Conservation (phyloP, 2,797 vertebrate genomes). For the Hippoglossus hippoglossus region DNA sequence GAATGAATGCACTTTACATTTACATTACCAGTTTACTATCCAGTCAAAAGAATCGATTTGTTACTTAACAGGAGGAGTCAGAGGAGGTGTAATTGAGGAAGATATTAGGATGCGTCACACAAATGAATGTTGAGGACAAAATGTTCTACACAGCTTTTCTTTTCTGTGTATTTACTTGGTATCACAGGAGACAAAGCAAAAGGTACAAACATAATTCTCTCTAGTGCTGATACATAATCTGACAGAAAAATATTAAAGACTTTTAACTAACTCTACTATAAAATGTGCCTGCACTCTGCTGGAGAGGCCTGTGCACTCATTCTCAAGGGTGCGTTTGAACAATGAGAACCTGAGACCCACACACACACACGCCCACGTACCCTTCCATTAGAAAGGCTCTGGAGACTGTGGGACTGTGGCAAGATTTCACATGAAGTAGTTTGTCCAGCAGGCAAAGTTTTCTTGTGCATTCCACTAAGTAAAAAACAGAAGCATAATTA, state of each 20-base stretch:
- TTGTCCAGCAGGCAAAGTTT: constrained; percentile 54
- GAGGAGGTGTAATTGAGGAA: no score
- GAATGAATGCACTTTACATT: not conserved
- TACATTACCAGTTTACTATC: not conserved
- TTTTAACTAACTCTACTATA: not conserved
- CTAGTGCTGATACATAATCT: not conserved
- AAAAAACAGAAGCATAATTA: constrained; percentile 59
- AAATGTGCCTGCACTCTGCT: constrained; percentile 28
- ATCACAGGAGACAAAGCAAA: constrained; percentile 6
- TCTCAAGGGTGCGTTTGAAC: constrained; percentile 19
- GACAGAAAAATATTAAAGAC: constrained; percentile 21
- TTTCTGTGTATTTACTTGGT: not conserved
- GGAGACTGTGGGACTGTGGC: constrained; percentile 35
- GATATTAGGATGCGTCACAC: not conserved
- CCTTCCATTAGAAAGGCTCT: constrained; percentile 62
- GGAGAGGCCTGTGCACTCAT: constrained; percentile 14
- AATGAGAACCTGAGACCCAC: constrained; percentile 22
- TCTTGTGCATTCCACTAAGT: constrained; percentile 67
- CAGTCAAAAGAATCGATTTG: not conserved
- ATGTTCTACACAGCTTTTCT: not conserved
- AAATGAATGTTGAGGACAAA: not conserved
- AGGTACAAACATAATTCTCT: constrained; percentile 3
- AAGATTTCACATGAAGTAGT: constrained; percentile 40
- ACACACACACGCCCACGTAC: constrained; percentile 31
- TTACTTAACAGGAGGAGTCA: not conserved